Evolutionary conservation across 2,113 vertebrate genomes (phyloP).

Genomic region (Platycercus adscitus): DNA sequence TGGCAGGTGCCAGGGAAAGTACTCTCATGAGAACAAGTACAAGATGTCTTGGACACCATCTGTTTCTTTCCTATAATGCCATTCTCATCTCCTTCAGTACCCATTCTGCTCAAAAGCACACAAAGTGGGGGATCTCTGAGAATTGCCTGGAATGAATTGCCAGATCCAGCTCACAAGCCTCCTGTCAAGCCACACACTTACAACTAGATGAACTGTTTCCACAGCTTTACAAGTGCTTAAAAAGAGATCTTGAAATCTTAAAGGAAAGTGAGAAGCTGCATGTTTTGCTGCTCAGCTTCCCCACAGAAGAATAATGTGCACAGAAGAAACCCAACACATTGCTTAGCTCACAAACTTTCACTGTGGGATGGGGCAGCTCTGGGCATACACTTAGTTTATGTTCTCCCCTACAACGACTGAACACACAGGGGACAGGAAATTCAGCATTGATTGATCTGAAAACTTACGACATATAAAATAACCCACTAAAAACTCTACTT

Average conservation of each 20-base stretch:
- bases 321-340: neutral
- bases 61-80: neutral
- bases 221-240: neutral
- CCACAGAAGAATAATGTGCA: neutral
- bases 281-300: neutral
- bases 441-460: neutral
- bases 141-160: neutral
- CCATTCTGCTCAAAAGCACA: neutral
- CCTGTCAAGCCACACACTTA: neutral
- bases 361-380: neutral
- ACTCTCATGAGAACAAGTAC: neutral
- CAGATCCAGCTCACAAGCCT: neutral
- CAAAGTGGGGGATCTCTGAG: neutral
- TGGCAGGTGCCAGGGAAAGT: neutral
- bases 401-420: neutral
- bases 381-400: neutral
- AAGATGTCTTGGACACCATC: neutral
- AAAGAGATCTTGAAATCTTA: neutral
- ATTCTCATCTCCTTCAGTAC: neutral
- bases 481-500: neutral
- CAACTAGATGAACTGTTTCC: neutral
- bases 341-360: neutral
- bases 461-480: neutral
- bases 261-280: neutral
- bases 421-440: neutral